Conservation (phyloP, 1,140 invertebrate genomes). For the Pseudomyrmex gracilis region DNA sequence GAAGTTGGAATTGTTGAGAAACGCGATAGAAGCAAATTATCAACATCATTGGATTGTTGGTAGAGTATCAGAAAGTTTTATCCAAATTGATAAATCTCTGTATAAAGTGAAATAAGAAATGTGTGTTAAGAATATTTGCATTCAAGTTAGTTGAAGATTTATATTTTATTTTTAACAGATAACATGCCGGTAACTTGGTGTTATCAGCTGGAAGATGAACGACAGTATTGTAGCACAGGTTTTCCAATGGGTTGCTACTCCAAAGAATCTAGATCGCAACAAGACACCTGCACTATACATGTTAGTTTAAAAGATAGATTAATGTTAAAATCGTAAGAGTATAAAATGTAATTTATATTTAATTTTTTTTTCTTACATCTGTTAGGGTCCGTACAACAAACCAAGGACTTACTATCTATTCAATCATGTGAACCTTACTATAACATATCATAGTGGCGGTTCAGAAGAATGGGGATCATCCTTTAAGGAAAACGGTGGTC, state of each 20-base stretch:
- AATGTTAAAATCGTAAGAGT: neutral
- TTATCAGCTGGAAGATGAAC: constrained; percentile 91
- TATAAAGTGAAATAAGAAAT: neutral
- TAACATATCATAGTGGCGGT: constrained; percentile 96
- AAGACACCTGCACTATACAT: constrained; percentile 89
- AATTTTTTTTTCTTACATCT: constrained; percentile 8
- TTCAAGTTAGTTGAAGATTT: neutral
- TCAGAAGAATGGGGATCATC: constrained; percentile 93
- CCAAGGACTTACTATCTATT: constrained; percentile 95
- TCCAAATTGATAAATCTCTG: neutral
- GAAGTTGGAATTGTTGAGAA: constrained; percentile 93
- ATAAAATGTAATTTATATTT: constrained; percentile 1
- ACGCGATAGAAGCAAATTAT: constrained; percentile 98
- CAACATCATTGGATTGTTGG: constrained; percentile 99
- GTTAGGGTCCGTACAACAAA: constrained; percentile 61
- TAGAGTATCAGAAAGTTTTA: constrained; percentile 71
- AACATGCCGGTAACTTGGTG: constrained; percentile 99
- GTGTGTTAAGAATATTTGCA: neutral
- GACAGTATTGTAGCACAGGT: constrained; percentile 95
- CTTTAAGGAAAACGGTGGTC: constrained; percentile 92
- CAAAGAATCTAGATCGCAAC: constrained; percentile 86
- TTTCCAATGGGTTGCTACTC: constrained; percentile 99
- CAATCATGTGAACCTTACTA: constrained; percentile 97
- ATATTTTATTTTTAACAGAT: constrained; percentile 85
- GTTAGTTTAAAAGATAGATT: constrained; percentile 71